Evolutionary conservation across 2,888 invertebrate species (phyloP).

Genomic region (Mycalesis mineus): DNA sequence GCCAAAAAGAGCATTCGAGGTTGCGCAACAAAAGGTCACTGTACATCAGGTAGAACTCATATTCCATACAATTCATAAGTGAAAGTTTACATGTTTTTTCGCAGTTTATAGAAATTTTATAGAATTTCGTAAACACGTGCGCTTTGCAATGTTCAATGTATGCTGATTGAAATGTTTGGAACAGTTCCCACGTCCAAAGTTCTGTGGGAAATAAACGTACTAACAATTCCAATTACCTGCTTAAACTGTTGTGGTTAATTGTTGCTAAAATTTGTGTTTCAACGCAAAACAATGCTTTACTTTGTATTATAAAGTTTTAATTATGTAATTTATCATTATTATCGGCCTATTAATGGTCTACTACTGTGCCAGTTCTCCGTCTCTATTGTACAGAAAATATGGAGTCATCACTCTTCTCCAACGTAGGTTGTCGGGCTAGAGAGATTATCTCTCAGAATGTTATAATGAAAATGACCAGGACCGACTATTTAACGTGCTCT

Average conservation of each 20-base stretch:
- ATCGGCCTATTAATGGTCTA: no score
- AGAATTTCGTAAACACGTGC: constrained; percentile 21
- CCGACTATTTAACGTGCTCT: no score
- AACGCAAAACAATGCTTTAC: not conserved
- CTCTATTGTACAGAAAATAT: no score
- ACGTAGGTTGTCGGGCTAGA: no score
- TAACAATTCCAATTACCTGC: constrained; percentile 16
- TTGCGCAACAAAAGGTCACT: constrained; percentile 44
- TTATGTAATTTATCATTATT: no score
- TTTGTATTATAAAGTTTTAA: no score
- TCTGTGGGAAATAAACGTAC: constrained; percentile 19
- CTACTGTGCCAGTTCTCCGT: no score
- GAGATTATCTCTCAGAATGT: no score
- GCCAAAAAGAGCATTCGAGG: constrained; percentile 44
- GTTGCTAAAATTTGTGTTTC: not conserved
- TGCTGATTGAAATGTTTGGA: constrained; percentile 4
- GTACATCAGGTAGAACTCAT: constrained; percentile 33
- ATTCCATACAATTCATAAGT: constrained; percentile 12
- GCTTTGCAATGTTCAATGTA: constrained; percentile 15
- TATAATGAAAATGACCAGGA: no score
- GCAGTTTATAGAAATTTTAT: constrained; percentile 7
- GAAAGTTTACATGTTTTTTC: constrained; percentile 22
- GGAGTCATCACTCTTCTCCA: no score
- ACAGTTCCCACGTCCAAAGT: constrained; percentile 22
- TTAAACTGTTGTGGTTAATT: not conserved